phyloP scores from a whole-genome alignment of 2,888 invertebrate genomes.

The Anorthoa munda region DNA sequence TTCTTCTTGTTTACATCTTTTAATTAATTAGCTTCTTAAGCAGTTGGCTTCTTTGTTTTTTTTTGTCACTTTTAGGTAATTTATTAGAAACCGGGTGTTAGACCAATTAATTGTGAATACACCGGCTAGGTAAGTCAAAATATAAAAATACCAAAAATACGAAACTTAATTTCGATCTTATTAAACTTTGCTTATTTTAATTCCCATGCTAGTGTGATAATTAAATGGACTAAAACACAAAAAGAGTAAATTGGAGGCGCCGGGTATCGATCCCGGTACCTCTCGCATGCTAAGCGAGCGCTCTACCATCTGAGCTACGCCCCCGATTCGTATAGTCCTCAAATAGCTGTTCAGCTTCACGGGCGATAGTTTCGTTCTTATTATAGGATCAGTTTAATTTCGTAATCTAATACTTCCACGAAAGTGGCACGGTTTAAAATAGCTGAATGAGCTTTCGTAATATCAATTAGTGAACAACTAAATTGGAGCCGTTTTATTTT shows the following conservation, averaged over 20 bases:
- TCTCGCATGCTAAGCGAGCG: conserved; percentile 91
- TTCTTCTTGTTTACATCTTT: too few species aligned
- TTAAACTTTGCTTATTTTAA: background rate
- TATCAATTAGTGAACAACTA: background rate
- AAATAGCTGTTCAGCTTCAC: conserved; percentile 16
- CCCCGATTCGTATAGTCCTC: conserved; percentile 70
- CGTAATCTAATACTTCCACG: conserved; percentile 23
- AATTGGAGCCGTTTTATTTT: too few species aligned
- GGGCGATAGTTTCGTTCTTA: conserved; percentile 10
- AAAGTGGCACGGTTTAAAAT: conserved; percentile 38
- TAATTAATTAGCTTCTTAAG: too few species aligned
- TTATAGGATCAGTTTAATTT: conserved; percentile 43
- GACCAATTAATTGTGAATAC: too few species aligned
- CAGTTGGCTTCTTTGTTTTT: too few species aligned
- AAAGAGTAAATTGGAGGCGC: conserved; percentile 84
- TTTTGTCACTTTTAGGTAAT: too few species aligned
- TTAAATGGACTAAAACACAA: conserved; percentile 18
- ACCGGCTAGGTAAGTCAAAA: too few species aligned
- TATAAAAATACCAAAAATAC: too few species aligned
- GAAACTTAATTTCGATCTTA: too few species aligned
- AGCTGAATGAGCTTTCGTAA: conserved; percentile 30
- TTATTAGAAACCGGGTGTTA: too few species aligned
- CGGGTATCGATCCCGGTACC: conserved; percentile 91
- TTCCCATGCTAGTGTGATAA: background rate
- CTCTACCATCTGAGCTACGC: conserved; percentile 92